These are phyloP conservation scores for Iselma pallidipennis DNA, from an alignment of 2,888 invertebrate species.

Conservation along the genomic window DNA sequence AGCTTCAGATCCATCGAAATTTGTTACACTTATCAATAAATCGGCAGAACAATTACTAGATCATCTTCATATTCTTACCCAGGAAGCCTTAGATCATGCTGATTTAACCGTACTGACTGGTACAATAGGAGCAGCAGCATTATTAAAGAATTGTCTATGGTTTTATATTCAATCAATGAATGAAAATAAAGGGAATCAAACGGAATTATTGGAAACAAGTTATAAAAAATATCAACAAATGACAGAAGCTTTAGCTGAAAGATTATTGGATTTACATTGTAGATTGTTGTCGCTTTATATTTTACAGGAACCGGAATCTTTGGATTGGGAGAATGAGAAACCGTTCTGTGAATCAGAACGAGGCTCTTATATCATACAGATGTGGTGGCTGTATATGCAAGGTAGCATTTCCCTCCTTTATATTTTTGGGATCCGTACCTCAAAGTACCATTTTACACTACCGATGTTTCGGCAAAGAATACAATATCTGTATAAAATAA, in stretches of 20 bases:
- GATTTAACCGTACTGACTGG: constrained; percentile 80
- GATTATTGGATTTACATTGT: constrained; percentile 79
- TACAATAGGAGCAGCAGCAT: constrained; percentile 78
- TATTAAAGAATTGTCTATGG: constrained; percentile 77
- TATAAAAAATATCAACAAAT: constrained; percentile 80
- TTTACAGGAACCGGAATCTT: constrained; percentile 78
- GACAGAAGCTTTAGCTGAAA: constrained; percentile 82
- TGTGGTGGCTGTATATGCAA: constrained; percentile 89
- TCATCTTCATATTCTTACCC: constrained; percentile 77
- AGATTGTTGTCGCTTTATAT: constrained; percentile 78
- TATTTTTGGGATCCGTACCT: no score
- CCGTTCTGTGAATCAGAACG: constrained; percentile 73
- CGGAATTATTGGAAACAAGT: constrained; percentile 55
- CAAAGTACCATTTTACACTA: no score
- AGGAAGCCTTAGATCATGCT: constrained; percentile 84
- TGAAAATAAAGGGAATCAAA: constrained; percentile 33
- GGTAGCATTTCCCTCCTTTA: no score
- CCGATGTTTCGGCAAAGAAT: no score
- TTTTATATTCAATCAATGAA: constrained; percentile 69
- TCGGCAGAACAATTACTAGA: constrained; percentile 74
- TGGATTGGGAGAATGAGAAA: constrained; percentile 70
- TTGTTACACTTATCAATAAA: constrained; percentile 70
- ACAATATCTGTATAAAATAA: no score
- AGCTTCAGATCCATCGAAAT: constrained; percentile 76
- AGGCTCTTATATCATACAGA: constrained; percentile 81